Conservation (phyloP, 2,113 vertebrate species). For the Lagenorhynchus albirostris region DNA sequence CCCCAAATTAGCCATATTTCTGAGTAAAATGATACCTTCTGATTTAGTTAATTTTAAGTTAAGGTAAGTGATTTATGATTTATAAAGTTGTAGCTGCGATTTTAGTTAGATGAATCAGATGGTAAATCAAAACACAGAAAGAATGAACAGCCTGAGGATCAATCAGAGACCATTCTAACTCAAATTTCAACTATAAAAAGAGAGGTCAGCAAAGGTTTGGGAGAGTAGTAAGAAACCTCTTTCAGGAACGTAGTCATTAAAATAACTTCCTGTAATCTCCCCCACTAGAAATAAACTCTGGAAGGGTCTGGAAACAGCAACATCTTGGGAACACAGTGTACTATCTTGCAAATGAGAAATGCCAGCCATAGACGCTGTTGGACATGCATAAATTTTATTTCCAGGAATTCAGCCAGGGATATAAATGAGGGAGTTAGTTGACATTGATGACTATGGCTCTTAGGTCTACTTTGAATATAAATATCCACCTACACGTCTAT, state of each 20-base stretch:
- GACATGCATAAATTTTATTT: background rate
- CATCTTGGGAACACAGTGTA: background rate
- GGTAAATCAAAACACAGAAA: background rate
- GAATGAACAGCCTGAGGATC: background rate
- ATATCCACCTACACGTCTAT: background rate
- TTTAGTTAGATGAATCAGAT: background rate
- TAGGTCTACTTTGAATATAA: background rate
- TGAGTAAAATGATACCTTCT: background rate
- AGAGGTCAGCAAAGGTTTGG: constrained; percentile 19
- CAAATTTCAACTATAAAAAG: constrained; percentile 17
- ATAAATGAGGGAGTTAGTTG: background rate
- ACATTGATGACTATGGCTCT: background rate
- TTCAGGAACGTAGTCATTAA: constrained; percentile 16
- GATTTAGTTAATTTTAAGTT: constrained; percentile 1
- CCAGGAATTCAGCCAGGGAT: background rate
- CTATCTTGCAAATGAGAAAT: background rate
- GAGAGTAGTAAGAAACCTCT: constrained; percentile 12
- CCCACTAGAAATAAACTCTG: constrained; percentile 1
- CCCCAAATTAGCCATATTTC: background rate
- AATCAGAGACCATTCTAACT: background rate
- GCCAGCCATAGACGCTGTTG: background rate
- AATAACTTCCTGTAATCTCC: constrained; percentile 36
- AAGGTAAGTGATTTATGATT: background rate
- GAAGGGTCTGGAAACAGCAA: background rate
- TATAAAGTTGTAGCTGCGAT: background rate